A percentile compares a stretch with the other conserved stretches of the same genome.
Evolutionary conservation across 2,797 vertebrate genomes (phyloP).

Genomic region (Varecia variegata): DNA sequence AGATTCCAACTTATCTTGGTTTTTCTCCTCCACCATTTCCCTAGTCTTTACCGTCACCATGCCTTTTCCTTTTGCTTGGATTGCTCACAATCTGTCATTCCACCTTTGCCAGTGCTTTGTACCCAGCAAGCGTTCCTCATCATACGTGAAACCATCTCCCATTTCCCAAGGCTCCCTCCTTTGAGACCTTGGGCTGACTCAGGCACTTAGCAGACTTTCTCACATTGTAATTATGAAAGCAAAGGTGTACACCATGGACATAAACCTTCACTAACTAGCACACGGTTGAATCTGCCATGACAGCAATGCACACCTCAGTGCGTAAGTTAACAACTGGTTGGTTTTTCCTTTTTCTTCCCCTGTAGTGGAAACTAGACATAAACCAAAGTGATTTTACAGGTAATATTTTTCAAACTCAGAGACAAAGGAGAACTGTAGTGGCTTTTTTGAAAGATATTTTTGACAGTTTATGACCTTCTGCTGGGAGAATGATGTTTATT

Average conservation of each 20-base stretch:
- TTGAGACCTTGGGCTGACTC: neutral
- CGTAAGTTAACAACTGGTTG: neutral
- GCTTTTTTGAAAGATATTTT: neutral
- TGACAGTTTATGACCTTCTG: constrained; percentile 40
- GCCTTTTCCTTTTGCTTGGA: neutral
- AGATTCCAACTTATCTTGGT: neutral
- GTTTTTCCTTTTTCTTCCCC: neutral
- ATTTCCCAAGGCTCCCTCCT: neutral
- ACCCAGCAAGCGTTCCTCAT: neutral
- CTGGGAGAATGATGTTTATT: neutral
- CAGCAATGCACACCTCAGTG: neutral
- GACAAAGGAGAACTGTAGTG: neutral
- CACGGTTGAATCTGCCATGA: neutral
- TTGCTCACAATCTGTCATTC: neutral
- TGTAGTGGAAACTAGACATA: neutral
- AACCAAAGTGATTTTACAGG: neutral
- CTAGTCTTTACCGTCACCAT: neutral
- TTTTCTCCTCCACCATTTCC: neutral
- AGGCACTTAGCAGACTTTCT: neutral
- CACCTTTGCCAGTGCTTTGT: neutral
- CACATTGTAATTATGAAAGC: neutral
- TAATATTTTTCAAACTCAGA: constrained; percentile 40
- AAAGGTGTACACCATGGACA: neutral
- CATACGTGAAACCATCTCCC: neutral
- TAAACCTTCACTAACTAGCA: neutral